Conservation (phyloP, 2,888 invertebrate genomes). For the Polyploca ridens region DNA sequence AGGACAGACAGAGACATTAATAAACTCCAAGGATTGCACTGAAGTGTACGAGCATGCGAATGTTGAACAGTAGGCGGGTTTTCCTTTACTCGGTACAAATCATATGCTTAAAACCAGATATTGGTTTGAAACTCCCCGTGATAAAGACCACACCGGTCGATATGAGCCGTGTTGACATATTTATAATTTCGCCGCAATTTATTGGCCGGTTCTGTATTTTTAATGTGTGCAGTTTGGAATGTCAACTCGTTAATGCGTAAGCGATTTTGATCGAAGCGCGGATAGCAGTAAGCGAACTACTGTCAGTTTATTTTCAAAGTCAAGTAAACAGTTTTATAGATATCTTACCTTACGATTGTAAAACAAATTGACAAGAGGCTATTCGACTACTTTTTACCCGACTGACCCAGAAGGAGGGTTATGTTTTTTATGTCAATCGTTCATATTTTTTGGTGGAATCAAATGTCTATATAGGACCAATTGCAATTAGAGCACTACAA, state of each 20-base stretch:
- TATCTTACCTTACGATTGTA: background rate
- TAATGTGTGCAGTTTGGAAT: conserved; percentile 15
- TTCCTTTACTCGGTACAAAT: conserved; percentile 22
- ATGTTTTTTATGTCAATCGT: too few species aligned
- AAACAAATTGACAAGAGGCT: too few species aligned
- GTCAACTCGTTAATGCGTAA: background rate
- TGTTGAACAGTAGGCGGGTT: conserved; percentile 18
- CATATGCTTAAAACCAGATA: conserved; percentile 31
- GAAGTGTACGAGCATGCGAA: conserved; percentile 13
- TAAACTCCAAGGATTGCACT: too few species aligned
- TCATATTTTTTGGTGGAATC: too few species aligned
- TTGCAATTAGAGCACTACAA: too few species aligned
- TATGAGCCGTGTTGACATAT: conserved; percentile 31
- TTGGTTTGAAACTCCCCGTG: conserved; percentile 28
- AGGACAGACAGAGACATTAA: too few species aligned
- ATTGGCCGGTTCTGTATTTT: conserved; percentile 19
- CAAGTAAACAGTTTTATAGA: background rate
- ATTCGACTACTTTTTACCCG: too few species aligned
- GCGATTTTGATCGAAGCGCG: background rate
- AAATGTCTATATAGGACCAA: too few species aligned
- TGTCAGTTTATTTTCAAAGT: conserved; percentile 4
- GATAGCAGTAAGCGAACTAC: background rate
- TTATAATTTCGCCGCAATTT: conserved; percentile 33
- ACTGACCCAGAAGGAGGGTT: too few species aligned
- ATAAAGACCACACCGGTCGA: conserved; percentile 35